A percentile compares a stretch with the other conserved stretches of the same genome.
Evolutionary conservation across 2,113 vertebrate species (phyloP).

Genomic region (Cariama cristata): DNA sequence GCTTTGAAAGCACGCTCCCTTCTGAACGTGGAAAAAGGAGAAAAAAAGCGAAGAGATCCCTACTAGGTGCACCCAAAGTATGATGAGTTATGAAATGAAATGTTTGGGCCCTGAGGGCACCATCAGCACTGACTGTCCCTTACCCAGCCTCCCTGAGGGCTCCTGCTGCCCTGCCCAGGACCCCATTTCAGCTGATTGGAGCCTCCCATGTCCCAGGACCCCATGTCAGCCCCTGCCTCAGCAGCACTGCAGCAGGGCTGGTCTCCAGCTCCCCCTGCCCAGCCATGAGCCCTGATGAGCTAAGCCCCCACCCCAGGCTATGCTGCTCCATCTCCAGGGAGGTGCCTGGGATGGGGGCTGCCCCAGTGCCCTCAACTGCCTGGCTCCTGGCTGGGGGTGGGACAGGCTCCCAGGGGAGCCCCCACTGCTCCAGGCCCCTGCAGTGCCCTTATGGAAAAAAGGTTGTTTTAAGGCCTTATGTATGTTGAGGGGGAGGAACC

Average conservation of each 20-base stretch:
- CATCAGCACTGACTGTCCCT: background rate
- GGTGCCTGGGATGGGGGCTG: background rate
- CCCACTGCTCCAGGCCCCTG: rapidly evolving
- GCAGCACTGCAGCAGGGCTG: background rate
- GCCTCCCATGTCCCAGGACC: background rate
- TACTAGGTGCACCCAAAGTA: background rate
- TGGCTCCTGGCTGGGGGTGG: background rate
- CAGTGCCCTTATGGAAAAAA: background rate
- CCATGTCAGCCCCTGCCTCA: background rate
- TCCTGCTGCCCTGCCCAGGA: background rate
- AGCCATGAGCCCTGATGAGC: background rate
- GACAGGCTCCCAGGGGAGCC: background rate
- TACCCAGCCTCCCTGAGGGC: rapidly evolving
- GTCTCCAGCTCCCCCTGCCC: background rate
- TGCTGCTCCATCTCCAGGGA: background rate
- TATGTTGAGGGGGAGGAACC: background rate
- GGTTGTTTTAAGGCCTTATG: background rate
- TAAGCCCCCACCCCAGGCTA: background rate
- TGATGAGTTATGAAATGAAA: background rate
- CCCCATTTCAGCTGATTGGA: background rate
- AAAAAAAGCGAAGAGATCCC: too few relatives aligned
- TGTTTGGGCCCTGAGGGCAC: background rate
- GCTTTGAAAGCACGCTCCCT: background rate
- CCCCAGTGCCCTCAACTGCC: background rate
- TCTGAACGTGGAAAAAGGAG: background rate